Conservation (phyloP, 1,140 invertebrate species). For the Globodera rostochiensis region DNA sequence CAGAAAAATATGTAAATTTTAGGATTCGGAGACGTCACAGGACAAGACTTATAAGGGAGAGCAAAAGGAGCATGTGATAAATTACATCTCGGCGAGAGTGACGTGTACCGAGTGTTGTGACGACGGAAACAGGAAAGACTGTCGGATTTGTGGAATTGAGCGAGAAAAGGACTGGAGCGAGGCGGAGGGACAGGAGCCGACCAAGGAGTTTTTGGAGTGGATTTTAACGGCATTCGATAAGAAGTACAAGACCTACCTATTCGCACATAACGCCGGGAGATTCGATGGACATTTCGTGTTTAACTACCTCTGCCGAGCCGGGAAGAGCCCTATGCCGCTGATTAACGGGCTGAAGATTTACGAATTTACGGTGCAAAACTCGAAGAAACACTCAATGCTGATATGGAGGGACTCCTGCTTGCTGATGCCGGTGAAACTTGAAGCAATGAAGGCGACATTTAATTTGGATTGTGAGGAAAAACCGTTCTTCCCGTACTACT, state of each 20-base stretch:
- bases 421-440: background rate
- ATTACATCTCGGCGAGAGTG: background rate
- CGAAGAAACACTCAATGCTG: background rate
- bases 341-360: background rate
- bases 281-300: slow-evolving; percentile 1
- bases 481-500: background rate
- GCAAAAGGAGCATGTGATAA: background rate
- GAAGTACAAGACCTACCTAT: background rate
- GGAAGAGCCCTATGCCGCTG: background rate
- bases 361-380: slow-evolving; percentile 1
- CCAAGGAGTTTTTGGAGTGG: background rate
- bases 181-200: slow-evolving; percentile 1
- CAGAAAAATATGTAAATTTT: no score
- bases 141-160: background rate
- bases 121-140: background rate
- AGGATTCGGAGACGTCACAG: slow-evolving; percentile 6
- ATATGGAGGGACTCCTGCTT: background rate
- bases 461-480: slow-evolving; percentile 1
- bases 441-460: slow-evolving; percentile 1
- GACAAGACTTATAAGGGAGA: background rate
- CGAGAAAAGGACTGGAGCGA: background rate
- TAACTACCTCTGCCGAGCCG: background rate
- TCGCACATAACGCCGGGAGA: background rate
- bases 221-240: background rate
- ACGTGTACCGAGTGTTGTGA: background rate